Evolutionary conservation across 2,797 vertebrate species (phyloP).

Genomic region (Prionace glauca): DNA sequence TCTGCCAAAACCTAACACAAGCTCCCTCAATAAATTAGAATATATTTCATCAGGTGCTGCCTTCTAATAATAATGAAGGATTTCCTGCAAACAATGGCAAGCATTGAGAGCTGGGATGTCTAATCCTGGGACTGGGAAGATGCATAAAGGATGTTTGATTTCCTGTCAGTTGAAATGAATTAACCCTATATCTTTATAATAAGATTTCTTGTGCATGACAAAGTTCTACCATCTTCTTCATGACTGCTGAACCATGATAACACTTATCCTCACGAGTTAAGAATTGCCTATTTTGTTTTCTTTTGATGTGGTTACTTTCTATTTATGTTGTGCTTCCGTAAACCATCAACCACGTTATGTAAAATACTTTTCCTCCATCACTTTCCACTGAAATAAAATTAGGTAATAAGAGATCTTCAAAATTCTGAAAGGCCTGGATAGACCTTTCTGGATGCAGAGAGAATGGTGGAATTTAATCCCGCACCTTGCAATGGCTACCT

Average conservation of each 20-base stretch:
- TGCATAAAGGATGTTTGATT: slow-evolving; percentile 11
- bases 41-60: slow-evolving; percentile 16
- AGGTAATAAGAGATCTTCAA: neutral
- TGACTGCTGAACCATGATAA: slow-evolving; percentile 22
- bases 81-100: slow-evolving; percentile 14
- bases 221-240: slow-evolving; percentile 18
- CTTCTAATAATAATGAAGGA: slow-evolving; percentile 22
- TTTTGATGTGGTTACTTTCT: neutral
- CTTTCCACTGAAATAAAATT: neutral
- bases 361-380: neutral
- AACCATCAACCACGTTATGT: neutral
- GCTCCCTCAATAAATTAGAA: slow-evolving; percentile 20
- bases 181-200: slow-evolving; percentile 29
- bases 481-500: too few species aligned
- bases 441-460: too few species aligned
- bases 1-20: slow-evolving; percentile 2
- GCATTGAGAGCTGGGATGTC: neutral
- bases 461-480: too few species aligned
- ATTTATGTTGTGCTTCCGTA: neutral
- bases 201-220: slow-evolving; percentile 28
- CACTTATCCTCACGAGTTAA: neutral
- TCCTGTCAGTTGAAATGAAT: slow-evolving; percentile 28
- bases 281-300: neutral
- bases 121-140: slow-evolving; percentile 25
- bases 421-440: too few species aligned